Evolutionary conservation across 2,888 invertebrate species (phyloP).

Genomic region (Tetranychus piercei): DNA sequence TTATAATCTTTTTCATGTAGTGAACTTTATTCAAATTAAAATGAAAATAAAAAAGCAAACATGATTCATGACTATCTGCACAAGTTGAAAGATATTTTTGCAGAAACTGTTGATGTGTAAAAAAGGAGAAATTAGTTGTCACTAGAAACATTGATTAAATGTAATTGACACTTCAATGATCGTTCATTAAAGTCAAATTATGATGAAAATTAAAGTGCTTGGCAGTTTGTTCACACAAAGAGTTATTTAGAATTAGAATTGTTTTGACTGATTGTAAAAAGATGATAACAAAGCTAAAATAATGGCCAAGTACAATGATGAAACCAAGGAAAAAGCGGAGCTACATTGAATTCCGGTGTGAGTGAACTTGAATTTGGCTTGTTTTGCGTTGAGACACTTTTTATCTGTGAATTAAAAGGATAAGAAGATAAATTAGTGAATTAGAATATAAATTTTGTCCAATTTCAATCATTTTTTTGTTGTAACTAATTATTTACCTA

Average conservation of each 20-base stretch:
- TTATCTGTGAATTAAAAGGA: conserved; percentile 13
- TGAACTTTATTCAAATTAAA: no score
- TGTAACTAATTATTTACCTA: conserved; percentile 12
- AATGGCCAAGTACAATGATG: not conserved
- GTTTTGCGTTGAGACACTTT: conserved; percentile 15
- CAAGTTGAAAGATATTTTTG: no score
- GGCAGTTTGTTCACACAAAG: not conserved
- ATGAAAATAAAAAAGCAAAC: no score
- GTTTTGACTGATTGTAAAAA: not conserved
- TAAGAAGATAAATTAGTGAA: conserved; percentile 5
- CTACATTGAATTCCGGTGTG: conserved; percentile 20
- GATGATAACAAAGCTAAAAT: not conserved
- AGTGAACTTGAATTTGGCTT: conserved; percentile 17
- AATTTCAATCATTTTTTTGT: not conserved
- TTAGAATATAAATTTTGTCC: not conserved
- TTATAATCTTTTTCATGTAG: no score
- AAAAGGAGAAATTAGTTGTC: no score
- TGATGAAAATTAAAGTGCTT: not conserved
- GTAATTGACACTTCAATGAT: no score
- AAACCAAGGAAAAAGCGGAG: not conserved
- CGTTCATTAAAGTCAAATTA: no score
- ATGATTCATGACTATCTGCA: no score
- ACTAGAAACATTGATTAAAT: no score
- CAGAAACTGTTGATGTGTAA: no score
- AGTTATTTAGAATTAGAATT: not conserved